Evolutionary conservation across 2,888 invertebrate species (phyloP).

Genomic region (Rhagium mordax): DNA sequence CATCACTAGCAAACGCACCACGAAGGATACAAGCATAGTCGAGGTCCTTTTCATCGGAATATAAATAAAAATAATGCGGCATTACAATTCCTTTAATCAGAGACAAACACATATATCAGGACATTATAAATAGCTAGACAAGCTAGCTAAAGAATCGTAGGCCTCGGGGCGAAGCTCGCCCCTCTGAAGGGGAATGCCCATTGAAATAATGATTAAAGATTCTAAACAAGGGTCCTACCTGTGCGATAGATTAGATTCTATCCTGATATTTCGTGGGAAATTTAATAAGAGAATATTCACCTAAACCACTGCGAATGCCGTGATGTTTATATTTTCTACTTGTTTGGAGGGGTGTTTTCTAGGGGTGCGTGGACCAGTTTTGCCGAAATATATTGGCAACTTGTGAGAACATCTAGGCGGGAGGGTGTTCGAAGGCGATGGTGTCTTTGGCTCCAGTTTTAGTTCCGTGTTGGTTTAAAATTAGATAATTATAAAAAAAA

Average conservation of each 20-base stretch:
- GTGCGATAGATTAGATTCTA: slow-evolving; percentile 47
- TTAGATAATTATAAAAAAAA: no score
- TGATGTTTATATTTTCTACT: slow-evolving; percentile 47
- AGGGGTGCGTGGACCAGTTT: slow-evolving; percentile 48
- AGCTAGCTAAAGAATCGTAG: slow-evolving; percentile 37
- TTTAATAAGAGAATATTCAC: slow-evolving; percentile 29
- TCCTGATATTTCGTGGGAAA: slow-evolving; percentile 53
- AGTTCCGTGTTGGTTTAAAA: not conserved
- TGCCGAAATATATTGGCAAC: slow-evolving; percentile 39
- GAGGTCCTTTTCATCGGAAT: not conserved
- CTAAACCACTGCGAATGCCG: slow-evolving; percentile 35
- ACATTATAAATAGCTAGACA: slow-evolving; percentile 36
- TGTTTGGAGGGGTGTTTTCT: slow-evolving; percentile 41
- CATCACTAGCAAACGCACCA: not conserved
- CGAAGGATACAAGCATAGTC: not conserved
- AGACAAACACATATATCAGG: slow-evolving; percentile 21
- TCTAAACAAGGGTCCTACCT: slow-evolving; percentile 48
- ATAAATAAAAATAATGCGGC: not conserved
- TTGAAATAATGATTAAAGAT: slow-evolving; percentile 54
- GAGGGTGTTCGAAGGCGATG: not conserved
- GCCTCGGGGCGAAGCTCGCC: slow-evolving; percentile 37
- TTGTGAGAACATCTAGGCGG: slow-evolving; percentile 43
- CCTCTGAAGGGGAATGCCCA: slow-evolving; percentile 36
- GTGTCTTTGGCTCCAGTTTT: not conserved
- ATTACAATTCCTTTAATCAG: not conserved